Base-by-base conservation (phyloP, 2,113 vertebrate genomes). In the Pedetes capensis region DNA sequence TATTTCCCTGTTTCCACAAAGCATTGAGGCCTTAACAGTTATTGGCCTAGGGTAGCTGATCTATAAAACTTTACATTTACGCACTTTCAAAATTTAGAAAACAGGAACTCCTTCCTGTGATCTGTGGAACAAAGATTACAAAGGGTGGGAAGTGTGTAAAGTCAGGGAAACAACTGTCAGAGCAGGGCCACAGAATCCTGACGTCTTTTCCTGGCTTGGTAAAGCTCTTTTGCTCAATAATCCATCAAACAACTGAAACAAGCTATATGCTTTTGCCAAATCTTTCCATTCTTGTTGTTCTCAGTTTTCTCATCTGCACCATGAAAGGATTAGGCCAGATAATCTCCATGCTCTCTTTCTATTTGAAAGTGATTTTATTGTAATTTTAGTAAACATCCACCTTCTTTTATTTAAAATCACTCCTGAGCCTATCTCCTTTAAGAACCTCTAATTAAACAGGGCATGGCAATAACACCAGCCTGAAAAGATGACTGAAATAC, bases 361-460 rank as follows among this genome's bases (percentile, higher is more conserved):
- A 49, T 91, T 87, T 95, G 61, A 87, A 85, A 76, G 47, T 25
- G 12, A 90, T 92, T 87, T 93, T 69, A 88, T 93, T 95, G 68
- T 66, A 81, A 57, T 92, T 92, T 87, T 90, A 90, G 74, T 53
- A 55, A 97, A 91, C 61, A 51, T 59, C n/a, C 29, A 69, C 37
- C 47, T 88, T 95, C 76, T 89, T 96, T 81, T 66, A 92, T 75
- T 95, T 75, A 68, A 93, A 85, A 49, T 88, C 71, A 78, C 68
- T 69, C 32, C 47, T 79, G 51, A 74, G 49, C 71, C 72, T 47
- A 76, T 47, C 23, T 94, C n/a, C 64, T 89, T 74, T 91, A 39
- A 88, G 64, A 86, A 89, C 57, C 66, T 81, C 89, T 84, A 83
- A 94, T 95, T 89, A 87, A 89, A 92, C 25, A 89, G 18, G 42